Evolutionary conservation across 2,888 invertebrate species (phyloP), one percentile per base, ranked within the genome.

Genomic region (Chrysolina haemoptera): DNA sequence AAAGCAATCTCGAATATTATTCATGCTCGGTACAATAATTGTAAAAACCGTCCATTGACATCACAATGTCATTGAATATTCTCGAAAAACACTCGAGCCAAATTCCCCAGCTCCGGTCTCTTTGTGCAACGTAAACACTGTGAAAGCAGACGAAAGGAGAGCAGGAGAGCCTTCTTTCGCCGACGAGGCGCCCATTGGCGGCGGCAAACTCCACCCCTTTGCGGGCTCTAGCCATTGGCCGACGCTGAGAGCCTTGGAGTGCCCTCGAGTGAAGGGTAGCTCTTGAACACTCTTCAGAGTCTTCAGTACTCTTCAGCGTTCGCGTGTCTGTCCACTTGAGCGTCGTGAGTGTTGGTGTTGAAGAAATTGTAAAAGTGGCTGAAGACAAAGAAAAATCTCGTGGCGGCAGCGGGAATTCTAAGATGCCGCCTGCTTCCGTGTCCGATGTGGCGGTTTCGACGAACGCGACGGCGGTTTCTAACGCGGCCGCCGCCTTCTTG

Each of bases 401-500:
- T 40, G 68, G 68, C 64, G n/a, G 68, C 71, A 66, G 77, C 73
- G 80, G 76, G 76, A 78, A 81, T 69, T 73, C 79, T 64, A 81
- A 77, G 64, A 82, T 84, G 82, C 81, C 82, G 66, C 63, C 78
- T 50, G 69, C 66, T 22, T 71, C 76, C 46, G 82, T 81, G 67
- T 76, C 82, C n/a, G 70, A 78, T 73, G 67, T 70, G 50, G 41
- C 74, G 64, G 70, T 74, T 50, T 62, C 77, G 18, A 64, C 79
- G 22, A 65, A 81, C 72, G 64, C 81, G 55, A 75, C 84, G 74
- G 74, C 84, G 68, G 76, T 85, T 67, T 80, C 85, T 50, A 81
- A 85, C 55, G 85, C 85, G 66, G 88, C 86, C 75, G 87, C 85
- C n/a, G 92, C 93, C 71, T 90, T 94, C 85, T 87, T 94, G 85